Evolutionary conservation across 2,888 invertebrate species (phyloP), one percentile per base, ranked within the genome.

Genomic region (Halictus quadricinctus): DNA sequence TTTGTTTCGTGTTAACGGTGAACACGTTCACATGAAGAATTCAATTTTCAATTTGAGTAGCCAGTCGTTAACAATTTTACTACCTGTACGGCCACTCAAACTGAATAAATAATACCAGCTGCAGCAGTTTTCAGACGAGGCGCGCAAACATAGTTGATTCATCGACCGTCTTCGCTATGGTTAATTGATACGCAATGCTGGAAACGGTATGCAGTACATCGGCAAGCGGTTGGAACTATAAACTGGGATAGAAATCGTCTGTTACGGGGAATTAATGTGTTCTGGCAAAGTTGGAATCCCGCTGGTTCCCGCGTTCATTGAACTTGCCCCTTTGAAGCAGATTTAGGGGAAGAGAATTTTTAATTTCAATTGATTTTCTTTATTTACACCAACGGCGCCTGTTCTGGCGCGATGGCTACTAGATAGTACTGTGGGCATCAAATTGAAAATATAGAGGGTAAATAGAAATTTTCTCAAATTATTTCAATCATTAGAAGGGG

Each of bases 141-240:
- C 18, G 18, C 25, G 2, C 75, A 64, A 43, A 36, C 21, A 72
- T 48, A 54, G 15, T 13, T 12, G 41, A 43, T 13, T 58, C 50
- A 6, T 29, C n/a, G 60, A 64, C 2, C 21, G 21, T 60, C 64
- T 29, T 36, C 41, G 4, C 18, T 18, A 15, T 29, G 36, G 13
- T 72, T 41, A 60, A 82, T 80, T 72, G 58, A 50, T 75, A 48
- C 18, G 21, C 25, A 72, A 29, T 25, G 13, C 46, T 64, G 36
- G 48, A 48, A 76, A 76, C 60, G 25, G 25, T 46, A 48, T 46
- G 43, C 41, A 70, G 43, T n/a, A 70, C 43, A 70, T 43, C 46
- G 46, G 46, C 25, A 15, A 64, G 43, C 25, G 25, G 25, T 18
- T 15, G 21, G 25, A 29, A 46, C 64, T 13, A 12, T 36, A 25